A percentile compares a stretch with the other conserved stretches of the same genome.
phyloP scores from a whole-genome alignment of 2,888 invertebrate species.

The Elegia similella region DNA sequence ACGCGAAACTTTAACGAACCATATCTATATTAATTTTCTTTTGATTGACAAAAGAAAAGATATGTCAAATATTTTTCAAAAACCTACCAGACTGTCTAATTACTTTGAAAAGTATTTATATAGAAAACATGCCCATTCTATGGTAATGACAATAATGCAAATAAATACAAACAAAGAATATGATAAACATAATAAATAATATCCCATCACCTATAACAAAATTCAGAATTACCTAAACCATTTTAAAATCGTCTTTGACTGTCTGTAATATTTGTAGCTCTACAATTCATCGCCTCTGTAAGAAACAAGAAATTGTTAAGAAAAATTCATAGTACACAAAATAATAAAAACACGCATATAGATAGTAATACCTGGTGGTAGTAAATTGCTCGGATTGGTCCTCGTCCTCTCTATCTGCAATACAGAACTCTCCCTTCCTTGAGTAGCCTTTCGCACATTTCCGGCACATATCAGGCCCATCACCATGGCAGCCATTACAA shows the following conservation, averaged over 20 bases:
- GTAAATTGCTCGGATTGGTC: constrained; percentile 59
- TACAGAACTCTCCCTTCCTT: constrained; percentile 88
- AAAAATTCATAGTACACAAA: constrained; percentile 23
- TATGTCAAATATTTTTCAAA: too few relatives aligned
- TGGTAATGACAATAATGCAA: too few relatives aligned
- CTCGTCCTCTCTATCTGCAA: constrained; percentile 81
- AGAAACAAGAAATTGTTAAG: constrained; percentile 40
- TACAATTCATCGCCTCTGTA: constrained; percentile 73
- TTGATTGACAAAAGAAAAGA: too few relatives aligned
- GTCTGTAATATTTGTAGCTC: constrained; percentile 31
- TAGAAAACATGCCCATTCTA: too few relatives aligned
- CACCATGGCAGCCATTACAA: constrained; percentile 91
- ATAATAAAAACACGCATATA: constrained; percentile 9
- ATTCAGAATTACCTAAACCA: constrained; percentile 49
- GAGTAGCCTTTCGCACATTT: constrained; percentile 89
- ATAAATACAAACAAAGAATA: constrained; percentile 7
- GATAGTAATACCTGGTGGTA: constrained; percentile 51
- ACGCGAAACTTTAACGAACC: too few relatives aligned
- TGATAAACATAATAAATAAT: constrained; percentile 13
- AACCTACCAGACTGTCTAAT: background rate
- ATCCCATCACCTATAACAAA: constrained; percentile 51
- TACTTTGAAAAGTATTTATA: background rate
- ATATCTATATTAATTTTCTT: too few relatives aligned
- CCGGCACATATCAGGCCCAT: constrained; percentile 95
- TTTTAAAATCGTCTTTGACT: constrained; percentile 28